A percentile compares a stretch with the other conserved stretches of the same genome.
Evolutionary conservation across 2,888 invertebrate genomes (phyloP).

Genomic region (Tetrapedia diversipes): DNA sequence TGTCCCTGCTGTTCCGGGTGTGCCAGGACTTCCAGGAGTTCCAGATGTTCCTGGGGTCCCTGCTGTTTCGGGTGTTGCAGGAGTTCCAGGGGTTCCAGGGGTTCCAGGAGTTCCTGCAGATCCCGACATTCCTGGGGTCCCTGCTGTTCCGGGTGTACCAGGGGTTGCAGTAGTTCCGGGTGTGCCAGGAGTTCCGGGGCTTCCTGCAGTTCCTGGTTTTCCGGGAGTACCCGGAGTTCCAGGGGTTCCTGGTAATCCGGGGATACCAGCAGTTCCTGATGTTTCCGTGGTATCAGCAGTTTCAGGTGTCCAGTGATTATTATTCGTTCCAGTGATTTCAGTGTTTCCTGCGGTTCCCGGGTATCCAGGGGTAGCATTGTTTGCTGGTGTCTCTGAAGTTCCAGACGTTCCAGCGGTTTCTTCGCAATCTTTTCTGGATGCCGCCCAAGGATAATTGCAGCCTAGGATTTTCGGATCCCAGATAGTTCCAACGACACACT

Average conservation of each 20-base stretch:
- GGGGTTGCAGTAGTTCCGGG: constrained; percentile 48
- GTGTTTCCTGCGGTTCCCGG: too few species aligned
- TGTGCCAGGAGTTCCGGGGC: constrained; percentile 63
- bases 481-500: constrained; percentile 85
- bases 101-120: too few species aligned
- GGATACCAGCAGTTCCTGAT: constrained; percentile 62
- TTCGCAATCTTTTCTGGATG: constrained; percentile 68
- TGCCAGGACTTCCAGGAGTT: constrained; percentile 47
- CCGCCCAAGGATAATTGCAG: constrained; percentile 84
- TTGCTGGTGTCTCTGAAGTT: constrained; percentile 57
- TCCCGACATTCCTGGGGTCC: not conserved
- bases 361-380: constrained; percentile 66
- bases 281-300: constrained; percentile 59
- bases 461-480: constrained; percentile 85
- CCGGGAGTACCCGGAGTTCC: constrained; percentile 45
- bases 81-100: too few species aligned
- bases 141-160: constrained; percentile 28
- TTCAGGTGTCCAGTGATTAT: too few species aligned
- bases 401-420: constrained; percentile 44
- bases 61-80: too few species aligned
- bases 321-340: too few species aligned
- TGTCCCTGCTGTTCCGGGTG: constrained; percentile 53
- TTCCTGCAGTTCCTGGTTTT: constrained; percentile 54
- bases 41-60: constrained; percentile 51
- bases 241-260: constrained; percentile 61